phyloP scores from a whole-genome alignment of 2,113 vertebrate species.

The Hemiscyllium ocellatum region DNA sequence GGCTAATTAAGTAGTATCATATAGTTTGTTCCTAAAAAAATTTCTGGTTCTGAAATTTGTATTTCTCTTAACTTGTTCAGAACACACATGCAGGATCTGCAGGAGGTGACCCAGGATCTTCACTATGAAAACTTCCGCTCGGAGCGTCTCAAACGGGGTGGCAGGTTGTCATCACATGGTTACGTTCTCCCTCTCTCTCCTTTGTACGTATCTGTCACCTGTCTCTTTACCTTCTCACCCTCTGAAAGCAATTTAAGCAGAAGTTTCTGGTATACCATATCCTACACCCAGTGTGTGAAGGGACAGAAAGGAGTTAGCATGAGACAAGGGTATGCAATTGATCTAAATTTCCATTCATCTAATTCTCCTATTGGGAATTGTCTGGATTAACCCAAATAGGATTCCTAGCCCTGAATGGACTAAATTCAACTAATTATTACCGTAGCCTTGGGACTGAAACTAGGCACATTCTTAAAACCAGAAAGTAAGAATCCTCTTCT shows the following conservation, averaged over 20 bases:
- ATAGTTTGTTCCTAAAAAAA: not conserved
- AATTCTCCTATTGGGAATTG: not conserved
- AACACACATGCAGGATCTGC: constrained; percentile 97
- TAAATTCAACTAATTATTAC: not conserved
- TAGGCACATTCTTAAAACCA: not conserved
- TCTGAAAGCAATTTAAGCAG: constrained; percentile 27
- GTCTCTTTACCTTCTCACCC: constrained; percentile 45
- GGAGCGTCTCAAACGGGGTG: constrained; percentile 87
- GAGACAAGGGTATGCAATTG: not conserved
- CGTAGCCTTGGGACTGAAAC: not conserved
- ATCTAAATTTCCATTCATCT: not conserved
- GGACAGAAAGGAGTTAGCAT: not conserved
- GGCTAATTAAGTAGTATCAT: not conserved
- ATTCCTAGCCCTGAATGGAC: not conserved
- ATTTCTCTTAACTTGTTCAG: constrained; percentile 49
- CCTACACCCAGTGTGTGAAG: not conserved
- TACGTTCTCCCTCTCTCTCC: constrained; percentile 60
- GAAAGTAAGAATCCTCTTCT: not conserved
- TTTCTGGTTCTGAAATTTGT: not conserved
- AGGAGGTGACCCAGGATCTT: constrained; percentile 97
- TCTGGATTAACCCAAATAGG: not conserved
- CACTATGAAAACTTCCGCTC: constrained; percentile 99
- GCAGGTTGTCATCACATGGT: constrained; percentile 74
- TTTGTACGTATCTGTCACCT: constrained; percentile 55
- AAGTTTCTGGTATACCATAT: not conserved